Evolutionary conservation across 2,888 invertebrate species (phyloP), one percentile per base, ranked within the genome.

Genomic region (Synanthedon vespiformis): DNA sequence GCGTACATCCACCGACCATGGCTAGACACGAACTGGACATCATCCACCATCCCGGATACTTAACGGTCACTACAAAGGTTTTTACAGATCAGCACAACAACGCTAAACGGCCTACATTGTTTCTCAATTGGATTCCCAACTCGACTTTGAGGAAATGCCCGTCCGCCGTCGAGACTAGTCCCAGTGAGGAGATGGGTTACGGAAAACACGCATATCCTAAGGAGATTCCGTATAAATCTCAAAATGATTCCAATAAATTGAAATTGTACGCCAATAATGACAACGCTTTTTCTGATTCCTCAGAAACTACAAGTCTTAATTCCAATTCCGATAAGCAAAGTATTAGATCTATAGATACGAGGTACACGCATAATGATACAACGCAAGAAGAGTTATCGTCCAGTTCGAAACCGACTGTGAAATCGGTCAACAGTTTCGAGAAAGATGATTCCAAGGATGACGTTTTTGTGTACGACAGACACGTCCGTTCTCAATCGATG

Each of bases 61-160:
- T 98, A 62, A 95, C 96, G 0, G 92, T 98, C 49, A 93, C 94
- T 13, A 94, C 94, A 16, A 94, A 93, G 80, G 91, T 92, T n/a
- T 92, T 92, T 72, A 89, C 92, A 18, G 92, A 93, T 67, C 91
- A 94, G 69, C 92, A 94, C 67, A 94, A 93, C 65, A 92, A 92
- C 57, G 91, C 92, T 0, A 92, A 91, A 66, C 83, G 93, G 74
- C 90, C 94, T 60, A 97, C 97, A 0, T 84, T 98, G 11, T 93
- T 96, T 60, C 89, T 98, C 2, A 96, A 96, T 56, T 98, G 98
- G 98, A 96, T 98, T 61, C 98, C 98, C 0, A 98, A 98, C 77
- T 91, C 93, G 2, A 95, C 96, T 0, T 84, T 98, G 44, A 91
- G 94, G 58, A 95, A 93, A 78, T 95, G 96, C 70, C 95, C 96